Evolutionary conservation across 1,140 invertebrate species (phyloP).

Genomic region (Eulimnadia texana): DNA sequence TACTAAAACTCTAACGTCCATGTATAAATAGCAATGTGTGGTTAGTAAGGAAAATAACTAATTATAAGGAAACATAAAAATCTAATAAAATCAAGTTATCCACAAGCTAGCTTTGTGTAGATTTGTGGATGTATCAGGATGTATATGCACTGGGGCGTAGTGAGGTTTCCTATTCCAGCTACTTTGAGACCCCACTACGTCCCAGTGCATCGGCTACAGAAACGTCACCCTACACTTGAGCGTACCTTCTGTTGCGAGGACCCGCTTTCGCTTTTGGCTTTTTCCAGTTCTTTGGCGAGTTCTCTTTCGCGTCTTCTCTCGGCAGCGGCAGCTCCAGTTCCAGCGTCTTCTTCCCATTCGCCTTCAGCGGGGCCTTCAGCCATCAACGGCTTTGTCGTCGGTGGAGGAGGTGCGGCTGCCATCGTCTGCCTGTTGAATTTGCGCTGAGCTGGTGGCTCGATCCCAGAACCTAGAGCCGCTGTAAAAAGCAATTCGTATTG

Average conservation of each 20-base stretch:
- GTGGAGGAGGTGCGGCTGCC: conserved; percentile 9
- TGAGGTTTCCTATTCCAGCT: no score
- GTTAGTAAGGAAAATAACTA: not conserved
- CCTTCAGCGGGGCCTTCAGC: conserved; percentile 15
- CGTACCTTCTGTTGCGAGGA: conserved; percentile 10
- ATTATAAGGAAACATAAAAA: no score
- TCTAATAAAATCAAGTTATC: no score
- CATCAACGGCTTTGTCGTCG: conserved; percentile 15
- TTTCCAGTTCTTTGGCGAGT: not conserved
- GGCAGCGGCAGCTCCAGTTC: conserved; percentile 12
- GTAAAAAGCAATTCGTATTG: no score
- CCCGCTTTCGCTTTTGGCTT: conserved; percentile 3
- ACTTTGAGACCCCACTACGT: no score
- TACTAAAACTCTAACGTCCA: not conserved
- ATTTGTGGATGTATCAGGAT: no score
- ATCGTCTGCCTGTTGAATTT: conserved; percentile 14
- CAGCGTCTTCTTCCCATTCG: conserved; percentile 17
- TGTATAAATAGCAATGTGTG: not conserved
- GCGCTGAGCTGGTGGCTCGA: conserved; percentile 3
- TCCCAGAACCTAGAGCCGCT: not conserved
- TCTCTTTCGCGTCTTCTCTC: conserved; percentile 9
- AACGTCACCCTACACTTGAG: not conserved
- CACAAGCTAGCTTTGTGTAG: no score
- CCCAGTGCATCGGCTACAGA: no score
- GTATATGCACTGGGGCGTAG: no score